These are phyloP conservation scores for Disparrhopalites patrizii DNA, from an alignment of 2,888 invertebrate species.

Conservation along the genomic window DNA sequence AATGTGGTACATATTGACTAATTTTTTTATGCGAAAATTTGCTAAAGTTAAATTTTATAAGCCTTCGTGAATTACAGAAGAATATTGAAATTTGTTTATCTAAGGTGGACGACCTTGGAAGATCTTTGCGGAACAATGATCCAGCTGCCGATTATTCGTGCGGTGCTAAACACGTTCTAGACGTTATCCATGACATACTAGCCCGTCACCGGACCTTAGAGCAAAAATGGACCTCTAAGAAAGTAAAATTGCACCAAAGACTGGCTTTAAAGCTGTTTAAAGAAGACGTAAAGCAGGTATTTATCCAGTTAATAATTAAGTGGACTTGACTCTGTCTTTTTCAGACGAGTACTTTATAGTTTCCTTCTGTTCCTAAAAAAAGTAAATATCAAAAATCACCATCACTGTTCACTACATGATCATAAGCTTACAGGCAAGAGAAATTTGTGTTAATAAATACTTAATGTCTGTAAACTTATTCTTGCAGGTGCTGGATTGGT, in stretches of 20 bases:
- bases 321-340: not conserved
- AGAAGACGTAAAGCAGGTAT: constrained; percentile 92
- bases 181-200: constrained; percentile 93
- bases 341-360: not conserved
- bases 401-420: too few relatives aligned
- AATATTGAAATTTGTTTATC: too few relatives aligned
- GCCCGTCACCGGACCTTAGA: constrained; percentile 91
- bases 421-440: too few relatives aligned
- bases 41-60: too few relatives aligned
- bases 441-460: constrained; percentile 44
- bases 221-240: constrained; percentile 90
- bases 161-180: constrained; percentile 92
- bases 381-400: too few relatives aligned
- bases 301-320: constrained; percentile 1
- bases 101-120: constrained; percentile 42
- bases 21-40: not conserved
- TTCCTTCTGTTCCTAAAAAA: too few relatives aligned
- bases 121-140: constrained; percentile 51
- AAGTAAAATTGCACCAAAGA: constrained; percentile 90
- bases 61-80: too few relatives aligned
- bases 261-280: constrained; percentile 88
- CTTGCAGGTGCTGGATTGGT: constrained; percentile 84
- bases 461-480: constrained; percentile 30
- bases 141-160: constrained; percentile 95
- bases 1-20: constrained; percentile 56